phyloP scores from a whole-genome alignment of 2,797 vertebrate genomes.

The Tadarida brasiliensis region DNA sequence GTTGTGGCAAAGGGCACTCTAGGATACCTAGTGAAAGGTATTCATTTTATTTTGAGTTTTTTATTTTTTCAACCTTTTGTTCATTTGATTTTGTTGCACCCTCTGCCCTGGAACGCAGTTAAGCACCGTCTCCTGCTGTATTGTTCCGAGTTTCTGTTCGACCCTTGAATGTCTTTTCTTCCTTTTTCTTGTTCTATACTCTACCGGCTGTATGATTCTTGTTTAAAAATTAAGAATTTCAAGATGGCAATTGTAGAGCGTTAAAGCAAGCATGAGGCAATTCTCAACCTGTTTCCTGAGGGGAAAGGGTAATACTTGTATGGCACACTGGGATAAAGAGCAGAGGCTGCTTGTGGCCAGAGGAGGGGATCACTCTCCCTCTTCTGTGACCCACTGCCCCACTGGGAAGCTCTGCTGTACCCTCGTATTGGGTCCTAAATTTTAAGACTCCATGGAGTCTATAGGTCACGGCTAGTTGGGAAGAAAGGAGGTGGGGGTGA shows the following conservation, averaged over 20 bases:
- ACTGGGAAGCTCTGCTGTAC: neutral
- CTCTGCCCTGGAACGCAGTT: neutral
- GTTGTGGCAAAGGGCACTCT: slow-evolving; percentile 8
- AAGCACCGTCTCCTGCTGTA: slow-evolving; percentile 36
- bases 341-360: neutral
- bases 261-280: neutral
- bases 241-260: neutral
- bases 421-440: slow-evolving; percentile 6
- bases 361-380: neutral
- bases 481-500: slow-evolving; percentile 34
- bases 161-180: neutral
- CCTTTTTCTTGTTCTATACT: slow-evolving; percentile 50
- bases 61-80: neutral
- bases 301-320: neutral
- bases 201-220: slow-evolving; percentile 19
- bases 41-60: slow-evolving; percentile 37
- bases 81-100: neutral
- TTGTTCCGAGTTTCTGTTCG: slow-evolving; percentile 23
- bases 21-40: slow-evolving; percentile 5
- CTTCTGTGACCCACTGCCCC: neutral
- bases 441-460: neutral
- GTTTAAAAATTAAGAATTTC: slow-evolving; percentile 48
- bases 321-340: neutral
- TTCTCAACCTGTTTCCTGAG: neutral
- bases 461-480: neutral